Evolutionary conservation across 2,888 invertebrate genomes (phyloP).

Genomic region (Encarsia formosa): DNA sequence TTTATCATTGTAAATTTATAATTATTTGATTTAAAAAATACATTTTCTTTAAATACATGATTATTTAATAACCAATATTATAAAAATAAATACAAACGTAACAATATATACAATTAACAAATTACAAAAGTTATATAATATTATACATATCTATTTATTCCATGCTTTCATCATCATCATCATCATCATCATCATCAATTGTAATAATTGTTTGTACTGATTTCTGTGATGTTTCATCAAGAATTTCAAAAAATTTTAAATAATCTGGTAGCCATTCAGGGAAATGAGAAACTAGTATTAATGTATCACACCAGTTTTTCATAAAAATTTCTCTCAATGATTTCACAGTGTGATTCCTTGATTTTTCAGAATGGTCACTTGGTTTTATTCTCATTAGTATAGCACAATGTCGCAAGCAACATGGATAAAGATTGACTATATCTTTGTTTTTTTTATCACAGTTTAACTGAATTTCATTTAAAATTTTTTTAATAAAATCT

Average conservation of each 20-base stretch:
- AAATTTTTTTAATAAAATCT: conserved; percentile 33
- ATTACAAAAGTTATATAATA: no score
- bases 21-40: no score
- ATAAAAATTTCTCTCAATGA: conserved; percentile 31
- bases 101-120: no score
- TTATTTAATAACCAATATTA: no score
- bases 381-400: conserved; percentile 39
- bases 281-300: conserved; percentile 40
- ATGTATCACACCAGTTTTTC: conserved; percentile 29
- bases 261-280: conserved; percentile 38
- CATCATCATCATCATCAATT: background rate
- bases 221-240: background rate
- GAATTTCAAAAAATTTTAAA: conserved; percentile 18
- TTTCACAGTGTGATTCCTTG: conserved; percentile 32
- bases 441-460: conserved; percentile 31
- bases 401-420: conserved; percentile 33
- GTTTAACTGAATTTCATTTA: conserved; percentile 27
- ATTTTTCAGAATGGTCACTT: conserved; percentile 31
- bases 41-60: no score
- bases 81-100: no score
- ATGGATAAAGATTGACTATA: conserved; percentile 42
- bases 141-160: background rate
- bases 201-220: background rate
- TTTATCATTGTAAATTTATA: no score
- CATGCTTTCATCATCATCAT: background rate